Evolutionary conservation across 1,140 invertebrate genomes (phyloP), one percentile per base, ranked within the genome.

Genomic region (Aphaenogaster ashmeadi): DNA sequence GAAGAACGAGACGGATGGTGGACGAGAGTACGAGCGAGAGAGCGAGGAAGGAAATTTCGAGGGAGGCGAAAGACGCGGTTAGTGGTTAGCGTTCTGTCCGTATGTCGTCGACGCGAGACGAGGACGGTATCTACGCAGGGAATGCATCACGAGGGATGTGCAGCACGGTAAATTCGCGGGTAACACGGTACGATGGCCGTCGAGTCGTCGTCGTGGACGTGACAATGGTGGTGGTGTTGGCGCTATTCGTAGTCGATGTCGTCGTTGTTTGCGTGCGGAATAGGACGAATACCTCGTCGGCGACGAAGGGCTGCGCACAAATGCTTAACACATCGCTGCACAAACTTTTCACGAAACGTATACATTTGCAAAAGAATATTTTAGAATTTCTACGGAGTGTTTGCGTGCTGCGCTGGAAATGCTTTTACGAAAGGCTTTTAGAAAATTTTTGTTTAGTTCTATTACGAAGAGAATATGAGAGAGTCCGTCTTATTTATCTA

Each of bases 141-240:
- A 88, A 91, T 89, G 87, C 62, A 89, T 88, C 71, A 85, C 87
- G 56, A 60, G 69, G 27, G 81, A 87, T 87, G 74, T 67, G 87
- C n/a, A 79, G 60, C 89, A 86, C 78, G 87, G 84, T 90, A 91
- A 91, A 92, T 91, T 92, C 87, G 77, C 74, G 74, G 47, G 62
- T 83, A 74, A 81, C 74, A 77, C 52, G 36, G 58, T 58, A 18
- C 66, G 64, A 64, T 64, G 47, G 44, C 69, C 80, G 80, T 58
- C 41, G 62, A 41, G 47, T 67, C 18, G 47, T 21, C 60, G 58
- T 44, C 66, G 66, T 72, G 27, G 38, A 81, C 21, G 50, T 56
- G 79, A 81, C 79, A 52, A n/a, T 15, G 36, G 33, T 66, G 18
- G 13, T 41, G 44, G 27, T 52, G 77, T n/a, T 44, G 77, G 15